Percentiles rank a stretch among this genome's conserved stretches.
phyloP scores from a whole-genome alignment of 2,113 vertebrate species.

The Struthidea cinerea region DNA sequence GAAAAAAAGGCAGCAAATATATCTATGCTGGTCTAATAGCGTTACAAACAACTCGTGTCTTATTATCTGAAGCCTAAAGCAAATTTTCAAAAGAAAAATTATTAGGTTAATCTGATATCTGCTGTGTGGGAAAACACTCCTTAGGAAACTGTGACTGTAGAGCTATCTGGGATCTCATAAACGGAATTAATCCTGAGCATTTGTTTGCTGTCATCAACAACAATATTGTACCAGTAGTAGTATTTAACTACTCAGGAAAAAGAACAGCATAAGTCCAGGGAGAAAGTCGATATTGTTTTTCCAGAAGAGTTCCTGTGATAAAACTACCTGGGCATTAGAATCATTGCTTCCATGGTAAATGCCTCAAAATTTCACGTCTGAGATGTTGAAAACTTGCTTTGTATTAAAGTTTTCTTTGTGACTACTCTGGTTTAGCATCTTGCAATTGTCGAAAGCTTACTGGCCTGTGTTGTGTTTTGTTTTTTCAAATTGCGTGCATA shows the following conservation, averaged over 20 bases:
- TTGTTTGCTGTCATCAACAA: not conserved
- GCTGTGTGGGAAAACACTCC: not conserved
- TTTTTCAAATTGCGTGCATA: not conserved
- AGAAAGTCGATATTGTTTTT: not conserved
- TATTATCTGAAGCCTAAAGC: not conserved
- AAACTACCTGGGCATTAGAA: not conserved
- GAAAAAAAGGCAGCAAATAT: not conserved
- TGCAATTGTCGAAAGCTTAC: not conserved
- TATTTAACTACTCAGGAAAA: not conserved
- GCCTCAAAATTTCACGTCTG: not conserved
- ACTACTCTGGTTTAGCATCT: not conserved
- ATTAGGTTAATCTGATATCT: constrained; percentile 10
- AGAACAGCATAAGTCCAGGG: not conserved
- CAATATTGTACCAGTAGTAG: not conserved
- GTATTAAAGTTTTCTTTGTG: not conserved
- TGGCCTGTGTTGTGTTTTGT: not conserved
- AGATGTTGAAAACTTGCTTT: not conserved
- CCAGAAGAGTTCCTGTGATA: not conserved
- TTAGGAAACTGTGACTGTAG: not conserved
- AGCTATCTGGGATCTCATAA: not conserved
- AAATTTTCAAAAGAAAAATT: not conserved
- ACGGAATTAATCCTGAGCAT: not conserved
- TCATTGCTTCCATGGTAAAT: not conserved
- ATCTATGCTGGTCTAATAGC: not conserved
- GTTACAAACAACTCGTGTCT: not conserved